Evolutionary conservation across 2,888 invertebrate genomes (phyloP), one percentile per base, ranked within the genome.

Genomic region (Arrhopalites spinosus): DNA sequence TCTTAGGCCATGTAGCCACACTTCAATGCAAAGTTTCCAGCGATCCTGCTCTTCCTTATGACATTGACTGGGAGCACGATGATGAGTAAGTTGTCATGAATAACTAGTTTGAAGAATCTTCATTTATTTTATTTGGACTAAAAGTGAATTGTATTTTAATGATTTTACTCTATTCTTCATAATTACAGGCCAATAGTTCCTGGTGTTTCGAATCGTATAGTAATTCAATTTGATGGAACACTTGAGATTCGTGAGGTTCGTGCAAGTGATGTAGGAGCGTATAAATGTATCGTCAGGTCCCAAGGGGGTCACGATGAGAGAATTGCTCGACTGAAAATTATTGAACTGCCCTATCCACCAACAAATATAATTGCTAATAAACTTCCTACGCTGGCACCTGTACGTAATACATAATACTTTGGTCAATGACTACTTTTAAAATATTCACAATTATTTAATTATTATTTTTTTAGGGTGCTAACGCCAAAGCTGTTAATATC

Each of bases 291-390:
- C 56, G 93, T 98, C 56, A 90, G 91, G 80, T 95, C 96, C 68
- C 90, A 93, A 23, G 96, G 95, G 53, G 98, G 98, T 74, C 96
- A 96, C 86, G 96, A 97, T 86, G 94, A 94, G 27, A 90, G 96
- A 66, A 90, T 91, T 50, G 96, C 96, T 0, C 88, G 90, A 64
- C 86, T 94, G 64, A 91, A 91, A 84, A 94, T 99, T 83, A 96
- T 98, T 83, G 98, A 99, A 86, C 88, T 98, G 81, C 99, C 99
- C 0, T 95, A 94, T 84, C 92, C 96, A 30, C 98, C 98, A 0
- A 92, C 92, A 64, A 93, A 94, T 84, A 93, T 95, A 0, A 89
- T 90, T 81, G 97, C 96, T 0, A 84, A 84, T 8, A 84, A 88
- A 50, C 83, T 86, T 64, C 85, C 85, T 15, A 77, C 75, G 7